These are phyloP conservation scores for Falco biarmicus DNA, from an alignment of 2,797 vertebrate genomes.

Conservation along the genomic window DNA sequence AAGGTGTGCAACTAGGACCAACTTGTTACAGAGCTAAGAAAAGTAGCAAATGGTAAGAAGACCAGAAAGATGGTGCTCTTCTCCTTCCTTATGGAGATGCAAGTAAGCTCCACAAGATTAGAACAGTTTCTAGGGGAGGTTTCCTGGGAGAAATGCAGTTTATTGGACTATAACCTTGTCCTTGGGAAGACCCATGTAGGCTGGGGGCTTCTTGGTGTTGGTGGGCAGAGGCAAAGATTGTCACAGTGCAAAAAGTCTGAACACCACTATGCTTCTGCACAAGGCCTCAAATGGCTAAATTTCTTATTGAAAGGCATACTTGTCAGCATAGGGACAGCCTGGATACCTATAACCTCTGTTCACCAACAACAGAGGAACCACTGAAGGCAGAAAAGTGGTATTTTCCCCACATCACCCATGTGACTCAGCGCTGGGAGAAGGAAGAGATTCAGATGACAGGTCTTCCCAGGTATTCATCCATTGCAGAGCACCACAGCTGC, in stretches of 20 bases:
- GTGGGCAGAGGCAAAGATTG: not conserved
- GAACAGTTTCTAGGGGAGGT: not conserved
- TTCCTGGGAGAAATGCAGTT: not conserved
- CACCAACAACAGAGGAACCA: not conserved
- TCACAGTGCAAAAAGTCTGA: not conserved
- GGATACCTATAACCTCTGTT: not conserved
- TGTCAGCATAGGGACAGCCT: not conserved
- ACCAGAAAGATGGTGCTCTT: not conserved
- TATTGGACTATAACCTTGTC: not conserved
- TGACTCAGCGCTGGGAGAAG: not conserved
- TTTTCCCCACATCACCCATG: not conserved
- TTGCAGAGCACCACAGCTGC: not conserved
- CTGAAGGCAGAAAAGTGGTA: not conserved
- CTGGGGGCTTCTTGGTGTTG: not conserved
- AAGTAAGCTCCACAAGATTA: not conserved
- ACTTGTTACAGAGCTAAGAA: not conserved
- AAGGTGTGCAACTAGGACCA: not conserved
- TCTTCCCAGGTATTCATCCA: not conserved
- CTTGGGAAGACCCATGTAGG: not conserved
- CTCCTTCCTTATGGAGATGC: not conserved
- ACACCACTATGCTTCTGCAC: not conserved
- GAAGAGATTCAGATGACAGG: not conserved
- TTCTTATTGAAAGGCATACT: not conserved
- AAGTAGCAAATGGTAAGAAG: not conserved
- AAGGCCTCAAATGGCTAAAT: not conserved